These are phyloP conservation scores for Coracias cyanogaster DNA, from an alignment of 2,797 vertebrate genomes.

Conservation along the genomic window DNA sequence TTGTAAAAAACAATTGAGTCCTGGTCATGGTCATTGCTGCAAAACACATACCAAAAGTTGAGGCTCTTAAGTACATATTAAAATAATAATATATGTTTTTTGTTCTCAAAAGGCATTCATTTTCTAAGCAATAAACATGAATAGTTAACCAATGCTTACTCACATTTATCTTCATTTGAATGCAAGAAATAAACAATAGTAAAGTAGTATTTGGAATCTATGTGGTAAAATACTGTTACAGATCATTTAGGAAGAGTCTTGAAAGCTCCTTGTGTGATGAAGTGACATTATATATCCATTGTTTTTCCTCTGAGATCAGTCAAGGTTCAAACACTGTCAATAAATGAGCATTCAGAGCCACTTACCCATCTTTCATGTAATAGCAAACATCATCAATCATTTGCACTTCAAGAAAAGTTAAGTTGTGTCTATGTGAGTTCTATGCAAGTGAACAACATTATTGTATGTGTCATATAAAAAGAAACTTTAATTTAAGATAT, in stretches of 20 bases:
- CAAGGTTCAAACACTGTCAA: constrained; percentile 35
- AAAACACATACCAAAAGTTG: not conserved
- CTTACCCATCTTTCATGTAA: not conserved
- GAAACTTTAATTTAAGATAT: not conserved
- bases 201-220: not conserved
- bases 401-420: not conserved
- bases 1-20: not conserved
- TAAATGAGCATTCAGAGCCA: not conserved
- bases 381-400: not conserved
- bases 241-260: not conserved
- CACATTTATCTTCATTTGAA: not conserved
- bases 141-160: not conserved
- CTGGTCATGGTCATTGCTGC: not conserved
- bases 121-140: not conserved
- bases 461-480: not conserved
- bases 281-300: not conserved
- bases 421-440: not conserved
- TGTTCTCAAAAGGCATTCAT: not conserved
- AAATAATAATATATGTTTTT: not conserved
- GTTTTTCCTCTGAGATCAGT: constrained; percentile 43
- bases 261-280: not conserved
- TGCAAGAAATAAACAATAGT: not conserved
- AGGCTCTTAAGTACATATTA: not conserved
- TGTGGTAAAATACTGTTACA: not conserved
- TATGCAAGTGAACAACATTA: not conserved